These are phyloP conservation scores for Augochlora pura DNA, from an alignment of 1,140 invertebrate genomes.

Conservation along the genomic window DNA sequence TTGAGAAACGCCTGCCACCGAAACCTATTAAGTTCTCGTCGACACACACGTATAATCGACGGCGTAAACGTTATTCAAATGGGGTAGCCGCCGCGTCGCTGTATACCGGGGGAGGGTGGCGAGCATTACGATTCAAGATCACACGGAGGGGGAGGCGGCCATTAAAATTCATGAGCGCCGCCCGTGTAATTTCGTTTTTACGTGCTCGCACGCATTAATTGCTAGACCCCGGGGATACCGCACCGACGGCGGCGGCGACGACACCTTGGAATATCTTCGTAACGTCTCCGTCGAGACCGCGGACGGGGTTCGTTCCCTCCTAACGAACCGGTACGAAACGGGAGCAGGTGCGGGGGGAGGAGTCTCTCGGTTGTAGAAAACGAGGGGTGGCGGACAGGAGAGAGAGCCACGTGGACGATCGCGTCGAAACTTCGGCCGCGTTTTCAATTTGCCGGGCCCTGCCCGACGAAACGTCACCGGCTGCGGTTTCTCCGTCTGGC, in stretches of 20 bases:
- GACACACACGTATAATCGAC: slow-evolving; percentile 31
- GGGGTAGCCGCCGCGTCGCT: background rate
- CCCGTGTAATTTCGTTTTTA: slow-evolving; percentile 42
- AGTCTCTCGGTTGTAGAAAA: too few species aligned
- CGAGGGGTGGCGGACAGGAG: background rate
- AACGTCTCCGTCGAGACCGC: background rate
- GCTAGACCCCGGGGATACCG: too few species aligned
- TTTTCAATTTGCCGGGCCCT: slow-evolving; percentile 47
- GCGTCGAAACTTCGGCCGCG: background rate
- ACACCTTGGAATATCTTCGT: background rate
- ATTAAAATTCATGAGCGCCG: slow-evolving; percentile 40
- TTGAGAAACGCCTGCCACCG: background rate
- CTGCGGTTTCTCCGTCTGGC: slow-evolving; percentile 45
- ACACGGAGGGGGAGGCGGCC: background rate
- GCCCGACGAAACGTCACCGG: slow-evolving; percentile 32
- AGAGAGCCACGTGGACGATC: slow-evolving; percentile 5
- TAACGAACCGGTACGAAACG: background rate
- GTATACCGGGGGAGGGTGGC: slow-evolving; percentile 15
- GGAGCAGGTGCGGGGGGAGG: too few species aligned
- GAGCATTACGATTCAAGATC: slow-evolving; percentile 38
- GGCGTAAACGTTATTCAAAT: slow-evolving; percentile 42
- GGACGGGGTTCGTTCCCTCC: too few species aligned
- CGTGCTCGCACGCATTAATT: slow-evolving; percentile 23
- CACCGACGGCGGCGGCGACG: too few species aligned
- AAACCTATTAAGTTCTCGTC: slow-evolving; percentile 20